phyloP scores from a whole-genome alignment of 1,140 invertebrate genomes.

The Procambarus virginalis region DNA sequence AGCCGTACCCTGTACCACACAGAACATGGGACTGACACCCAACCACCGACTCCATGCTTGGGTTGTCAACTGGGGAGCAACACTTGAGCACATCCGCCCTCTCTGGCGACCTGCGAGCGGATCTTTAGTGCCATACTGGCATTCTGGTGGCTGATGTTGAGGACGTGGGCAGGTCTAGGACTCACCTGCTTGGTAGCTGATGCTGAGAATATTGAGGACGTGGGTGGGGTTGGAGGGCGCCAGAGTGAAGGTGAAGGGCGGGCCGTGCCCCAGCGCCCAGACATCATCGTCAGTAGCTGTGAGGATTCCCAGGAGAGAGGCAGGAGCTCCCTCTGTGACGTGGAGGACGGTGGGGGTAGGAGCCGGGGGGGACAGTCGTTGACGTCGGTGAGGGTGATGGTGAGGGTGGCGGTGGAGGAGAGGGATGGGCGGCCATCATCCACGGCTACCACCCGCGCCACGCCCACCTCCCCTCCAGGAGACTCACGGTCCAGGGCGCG shows the following conservation, averaged over 20 bases:
- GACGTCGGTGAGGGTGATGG: constrained; percentile 42
- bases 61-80: too few species aligned
- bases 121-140: too few species aligned
- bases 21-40: too few species aligned
- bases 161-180: not conserved
- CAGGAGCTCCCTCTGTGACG: constrained; percentile 42
- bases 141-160: not conserved
- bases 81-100: too few species aligned
- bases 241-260: constrained; percentile 56
- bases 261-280: constrained; percentile 54
- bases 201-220: constrained; percentile 18
- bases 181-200: constrained; percentile 12
- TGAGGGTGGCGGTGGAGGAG: constrained; percentile 59
- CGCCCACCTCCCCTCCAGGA: constrained; percentile 24
- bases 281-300: constrained; percentile 58
- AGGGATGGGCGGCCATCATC: constrained; percentile 52
- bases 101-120: too few species aligned
- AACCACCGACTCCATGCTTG: too few species aligned
- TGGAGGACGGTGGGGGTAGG: constrained; percentile 40
- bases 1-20: too few species aligned
- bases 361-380: constrained; percentile 61
- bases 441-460: constrained; percentile 27
- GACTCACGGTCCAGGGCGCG: constrained; percentile 22
- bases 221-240: constrained; percentile 41
- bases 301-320: constrained; percentile 47